These are phyloP conservation scores for Mya arenaria DNA, from an alignment of 1,140 invertebrate species.

Conservation along the genomic window DNA sequence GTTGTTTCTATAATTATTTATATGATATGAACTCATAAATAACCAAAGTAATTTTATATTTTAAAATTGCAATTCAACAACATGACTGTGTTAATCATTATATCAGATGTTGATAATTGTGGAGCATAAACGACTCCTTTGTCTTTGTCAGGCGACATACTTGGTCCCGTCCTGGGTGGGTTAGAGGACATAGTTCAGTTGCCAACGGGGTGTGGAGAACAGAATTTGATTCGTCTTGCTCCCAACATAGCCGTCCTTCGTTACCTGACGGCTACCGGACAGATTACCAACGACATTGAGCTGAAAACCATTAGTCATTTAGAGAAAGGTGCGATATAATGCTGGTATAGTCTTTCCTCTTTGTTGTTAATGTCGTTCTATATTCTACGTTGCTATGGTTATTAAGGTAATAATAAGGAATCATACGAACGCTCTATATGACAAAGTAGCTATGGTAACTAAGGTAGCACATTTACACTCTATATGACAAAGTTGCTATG, in stretches of 20 bases:
- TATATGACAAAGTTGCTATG: too few relatives aligned
- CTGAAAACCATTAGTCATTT: slow-evolving; percentile 88
- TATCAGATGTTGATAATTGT: too few relatives aligned
- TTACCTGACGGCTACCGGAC: slow-evolving; percentile 86
- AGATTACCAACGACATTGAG: slow-evolving; percentile 85
- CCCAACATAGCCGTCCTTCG: slow-evolving; percentile 93
- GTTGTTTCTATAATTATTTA: too few relatives aligned
- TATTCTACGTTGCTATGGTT: neutral
- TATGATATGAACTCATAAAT: too few relatives aligned
- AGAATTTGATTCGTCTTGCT: slow-evolving; percentile 96
- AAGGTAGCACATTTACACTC: too few relatives aligned
- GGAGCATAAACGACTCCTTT: too few relatives aligned
- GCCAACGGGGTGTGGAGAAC: slow-evolving; percentile 95
- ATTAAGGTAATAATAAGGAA: too few relatives aligned
- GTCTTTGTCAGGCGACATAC: slow-evolving; percentile 67
- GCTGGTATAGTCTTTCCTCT: neutral
- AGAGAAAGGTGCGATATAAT: slow-evolving; percentile 84
- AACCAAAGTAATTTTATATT: too few relatives aligned
- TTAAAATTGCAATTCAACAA: too few relatives aligned
- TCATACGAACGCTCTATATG: too few relatives aligned
- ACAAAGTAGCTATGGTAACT: too few relatives aligned
- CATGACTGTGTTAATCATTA: too few relatives aligned
- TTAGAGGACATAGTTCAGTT: slow-evolving; percentile 86
- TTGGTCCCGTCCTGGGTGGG: slow-evolving; percentile 71
- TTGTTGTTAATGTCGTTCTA: neutral